A percentile compares a stretch with the other conserved stretches of the same genome.
These are phyloP conservation scores for Monochamus saltuarius DNA, from an alignment of 1,140 invertebrate species.

Conservation along the genomic window DNA sequence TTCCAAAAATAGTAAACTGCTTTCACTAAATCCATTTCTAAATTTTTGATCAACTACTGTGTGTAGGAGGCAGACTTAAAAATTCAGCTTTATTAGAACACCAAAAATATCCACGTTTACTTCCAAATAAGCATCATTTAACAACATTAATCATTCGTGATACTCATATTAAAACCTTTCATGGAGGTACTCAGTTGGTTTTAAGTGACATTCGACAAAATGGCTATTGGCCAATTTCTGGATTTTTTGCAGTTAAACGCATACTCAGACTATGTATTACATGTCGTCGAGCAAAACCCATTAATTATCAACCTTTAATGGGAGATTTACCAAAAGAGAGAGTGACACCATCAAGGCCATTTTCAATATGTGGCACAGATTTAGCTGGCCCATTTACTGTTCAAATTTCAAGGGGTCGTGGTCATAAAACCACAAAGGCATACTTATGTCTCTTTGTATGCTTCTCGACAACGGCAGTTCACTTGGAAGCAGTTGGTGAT, in stretches of 20 bases:
- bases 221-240: conserved; percentile 2
- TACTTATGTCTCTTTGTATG: conserved; percentile 46
- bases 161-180: conserved; percentile 6
- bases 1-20: neutral
- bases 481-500: conserved; percentile 41
- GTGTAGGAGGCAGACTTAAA: conserved; percentile 14
- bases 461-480: conserved; percentile 38
- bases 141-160: conserved; percentile 6
- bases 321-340: no score
- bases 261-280: conserved; percentile 7
- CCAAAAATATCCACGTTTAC: no score
- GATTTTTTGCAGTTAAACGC: neutral
- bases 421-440: conserved; percentile 31
- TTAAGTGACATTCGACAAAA: neutral
- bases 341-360: no score
- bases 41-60: neutral
- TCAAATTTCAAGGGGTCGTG: neutral
- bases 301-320: no score
- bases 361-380: no score
- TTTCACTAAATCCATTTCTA: conserved; percentile 17
- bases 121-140: conserved; percentile 1
- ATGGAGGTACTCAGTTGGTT: neutral
- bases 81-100: conserved; percentile 11
- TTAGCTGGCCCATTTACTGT: no score
- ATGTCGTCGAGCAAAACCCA: neutral